Evolutionary conservation across 2,888 invertebrate genomes (phyloP).

Genomic region (Cataglyphis cursor): DNA sequence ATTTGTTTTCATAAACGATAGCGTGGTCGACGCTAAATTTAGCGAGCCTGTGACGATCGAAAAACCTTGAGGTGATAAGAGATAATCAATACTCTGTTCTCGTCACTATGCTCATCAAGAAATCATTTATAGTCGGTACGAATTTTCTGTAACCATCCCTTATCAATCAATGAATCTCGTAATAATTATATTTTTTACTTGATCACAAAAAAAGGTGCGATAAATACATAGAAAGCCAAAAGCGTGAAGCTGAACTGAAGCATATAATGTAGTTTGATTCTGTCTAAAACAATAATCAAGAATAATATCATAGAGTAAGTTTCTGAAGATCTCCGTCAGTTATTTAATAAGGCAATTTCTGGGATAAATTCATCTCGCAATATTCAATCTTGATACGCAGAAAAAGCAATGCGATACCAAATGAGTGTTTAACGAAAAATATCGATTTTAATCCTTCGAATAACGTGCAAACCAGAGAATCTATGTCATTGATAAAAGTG

Average conservation of each 20-base stretch:
- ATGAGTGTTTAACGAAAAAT: conserved; percentile 1
- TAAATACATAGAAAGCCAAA: conserved; percentile 26
- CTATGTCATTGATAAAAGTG: not conserved
- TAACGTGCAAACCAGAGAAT: not conserved
- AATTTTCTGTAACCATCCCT: not conserved
- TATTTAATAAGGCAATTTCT: conserved; percentile 10
- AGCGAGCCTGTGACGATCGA: conserved; percentile 2
- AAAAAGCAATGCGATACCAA: conserved; percentile 2
- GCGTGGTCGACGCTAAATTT: conserved; percentile 23
- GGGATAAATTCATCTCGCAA: conserved; percentile 24
- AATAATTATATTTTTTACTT: not conserved
- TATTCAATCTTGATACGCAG: conserved; percentile 34
- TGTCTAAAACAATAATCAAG: not conserved
- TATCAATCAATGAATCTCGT: not conserved
- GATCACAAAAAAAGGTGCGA: conserved; percentile 9
- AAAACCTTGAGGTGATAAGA: conserved; percentile 36
- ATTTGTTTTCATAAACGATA: conserved; percentile 44
- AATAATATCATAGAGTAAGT: not conserved
- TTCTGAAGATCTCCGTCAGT: not conserved
- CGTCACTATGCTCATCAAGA: not conserved
- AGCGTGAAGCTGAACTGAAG: conserved; percentile 35
- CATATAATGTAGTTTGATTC: not conserved
- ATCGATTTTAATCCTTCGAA: conserved; percentile 11
- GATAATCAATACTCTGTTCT: conserved; percentile 21
- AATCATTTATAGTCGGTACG: not conserved